phyloP scores from a whole-genome alignment of 2,888 invertebrate genomes.

The Strigamia transsilvanica region DNA sequence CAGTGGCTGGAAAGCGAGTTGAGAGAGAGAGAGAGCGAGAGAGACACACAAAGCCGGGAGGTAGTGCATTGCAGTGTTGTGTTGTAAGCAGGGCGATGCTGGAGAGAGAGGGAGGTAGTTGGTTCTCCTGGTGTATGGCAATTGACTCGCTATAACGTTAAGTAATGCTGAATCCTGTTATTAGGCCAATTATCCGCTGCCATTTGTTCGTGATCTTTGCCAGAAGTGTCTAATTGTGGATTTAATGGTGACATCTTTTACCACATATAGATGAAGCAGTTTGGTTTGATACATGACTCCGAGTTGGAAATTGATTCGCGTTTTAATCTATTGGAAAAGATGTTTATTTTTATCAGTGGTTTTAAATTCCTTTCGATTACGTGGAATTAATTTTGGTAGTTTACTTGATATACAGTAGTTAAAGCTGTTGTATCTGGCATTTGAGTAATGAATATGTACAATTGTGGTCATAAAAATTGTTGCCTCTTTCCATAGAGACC shows the following conservation, averaged over 20 bases:
- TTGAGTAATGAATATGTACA: no score
- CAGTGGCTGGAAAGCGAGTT: constrained; percentile 40
- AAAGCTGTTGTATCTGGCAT: no score
- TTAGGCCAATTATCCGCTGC: constrained; percentile 51
- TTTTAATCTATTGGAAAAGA: constrained; percentile 1
- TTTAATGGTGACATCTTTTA: constrained; percentile 41
- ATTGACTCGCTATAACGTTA: background rate
- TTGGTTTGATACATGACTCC: background rate
- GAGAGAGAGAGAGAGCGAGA: constrained; percentile 20
- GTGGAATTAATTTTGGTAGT: background rate
- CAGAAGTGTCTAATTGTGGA: constrained; percentile 36
- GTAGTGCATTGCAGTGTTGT: constrained; percentile 29
- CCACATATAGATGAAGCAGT: constrained; percentile 9
- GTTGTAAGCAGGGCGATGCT: constrained; percentile 1
- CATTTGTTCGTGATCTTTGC: constrained; percentile 32
- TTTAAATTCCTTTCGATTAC: no score
- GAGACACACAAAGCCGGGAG: constrained; percentile 14
- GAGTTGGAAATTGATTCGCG: background rate
- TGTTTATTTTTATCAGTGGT: background rate
- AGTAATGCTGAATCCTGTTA: constrained; percentile 41
- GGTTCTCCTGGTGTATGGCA: background rate
- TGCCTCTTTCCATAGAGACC: no score
- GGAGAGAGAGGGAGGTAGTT: background rate
- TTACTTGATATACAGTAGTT: background rate
- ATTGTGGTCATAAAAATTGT: no score